Evolutionary conservation across 2,113 vertebrate species (phyloP).

Genomic region (Sciurus niger): DNA sequence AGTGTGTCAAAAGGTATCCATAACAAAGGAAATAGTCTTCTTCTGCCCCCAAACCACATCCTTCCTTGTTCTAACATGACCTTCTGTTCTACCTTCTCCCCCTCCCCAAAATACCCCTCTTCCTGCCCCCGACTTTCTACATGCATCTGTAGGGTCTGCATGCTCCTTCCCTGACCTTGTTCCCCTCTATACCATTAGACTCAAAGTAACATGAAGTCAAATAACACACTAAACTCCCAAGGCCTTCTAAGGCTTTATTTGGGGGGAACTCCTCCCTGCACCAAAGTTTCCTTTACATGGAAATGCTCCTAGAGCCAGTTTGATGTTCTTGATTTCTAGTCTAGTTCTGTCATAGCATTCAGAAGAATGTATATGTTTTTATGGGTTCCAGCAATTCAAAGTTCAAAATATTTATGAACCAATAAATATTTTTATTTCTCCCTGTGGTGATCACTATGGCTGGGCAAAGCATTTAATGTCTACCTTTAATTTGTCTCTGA

Average conservation of each 20-base stretch:
- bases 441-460: background rate
- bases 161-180: background rate
- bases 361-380: background rate
- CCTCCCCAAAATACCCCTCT: background rate
- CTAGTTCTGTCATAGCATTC: background rate
- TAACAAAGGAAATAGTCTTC: background rate
- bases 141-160: background rate
- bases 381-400: background rate
- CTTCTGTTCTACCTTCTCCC: background rate
- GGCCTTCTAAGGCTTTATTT: background rate
- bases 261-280: background rate
- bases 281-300: background rate
- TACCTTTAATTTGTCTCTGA: slow-evolving; percentile 20
- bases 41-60: slow-evolving; percentile 28
- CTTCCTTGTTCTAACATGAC: slow-evolving; percentile 52
- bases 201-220: background rate
- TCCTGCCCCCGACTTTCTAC: background rate
- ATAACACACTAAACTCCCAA: background rate
- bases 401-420: slow-evolving; percentile 19
- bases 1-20: background rate
- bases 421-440: background rate
- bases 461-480: slow-evolving; percentile 14
- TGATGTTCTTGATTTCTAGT: background rate
- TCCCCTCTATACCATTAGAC: background rate
- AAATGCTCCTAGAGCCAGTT: background rate